phyloP scores from a whole-genome alignment of 2,113 vertebrate genomes.

The Aythya baeri region DNA sequence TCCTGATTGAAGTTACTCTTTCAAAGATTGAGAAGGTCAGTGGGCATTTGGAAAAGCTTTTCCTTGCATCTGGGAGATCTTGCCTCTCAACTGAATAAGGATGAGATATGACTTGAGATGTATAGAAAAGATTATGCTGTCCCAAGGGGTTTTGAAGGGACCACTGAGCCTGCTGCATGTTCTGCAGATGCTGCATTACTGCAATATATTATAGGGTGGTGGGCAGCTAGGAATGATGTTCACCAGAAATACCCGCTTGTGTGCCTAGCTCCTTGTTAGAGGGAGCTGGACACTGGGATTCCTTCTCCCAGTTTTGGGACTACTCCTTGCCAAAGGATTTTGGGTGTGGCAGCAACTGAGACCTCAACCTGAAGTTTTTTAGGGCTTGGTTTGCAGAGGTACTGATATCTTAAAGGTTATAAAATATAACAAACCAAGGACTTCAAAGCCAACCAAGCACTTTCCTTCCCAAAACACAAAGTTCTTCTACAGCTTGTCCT shows the following conservation, averaged over 20 bases:
- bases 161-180: accelerated
- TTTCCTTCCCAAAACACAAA: neutral
- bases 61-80: neutral
- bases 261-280: neutral
- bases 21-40: slow-evolving; percentile 86
- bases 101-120: neutral
- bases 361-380: neutral
- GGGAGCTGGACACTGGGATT: neutral
- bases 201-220: neutral
- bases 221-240: neutral
- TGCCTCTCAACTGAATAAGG: neutral
- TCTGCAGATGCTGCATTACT: neutral
- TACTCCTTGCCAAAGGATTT: neutral
- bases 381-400: neutral
- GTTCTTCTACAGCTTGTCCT: neutral
- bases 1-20: slow-evolving; percentile 85
- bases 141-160: neutral
- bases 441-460: accelerated
- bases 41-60: neutral
- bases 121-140: neutral
- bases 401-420: neutral
- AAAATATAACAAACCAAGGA: neutral
- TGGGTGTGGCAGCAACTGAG: neutral
- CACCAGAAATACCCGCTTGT: neutral
- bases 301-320: too few species aligned